A percentile compares a stretch with the other conserved stretches of the same genome.
Evolutionary conservation across 2,797 vertebrate species (phyloP).

Genomic region (Danio choprae): DNA sequence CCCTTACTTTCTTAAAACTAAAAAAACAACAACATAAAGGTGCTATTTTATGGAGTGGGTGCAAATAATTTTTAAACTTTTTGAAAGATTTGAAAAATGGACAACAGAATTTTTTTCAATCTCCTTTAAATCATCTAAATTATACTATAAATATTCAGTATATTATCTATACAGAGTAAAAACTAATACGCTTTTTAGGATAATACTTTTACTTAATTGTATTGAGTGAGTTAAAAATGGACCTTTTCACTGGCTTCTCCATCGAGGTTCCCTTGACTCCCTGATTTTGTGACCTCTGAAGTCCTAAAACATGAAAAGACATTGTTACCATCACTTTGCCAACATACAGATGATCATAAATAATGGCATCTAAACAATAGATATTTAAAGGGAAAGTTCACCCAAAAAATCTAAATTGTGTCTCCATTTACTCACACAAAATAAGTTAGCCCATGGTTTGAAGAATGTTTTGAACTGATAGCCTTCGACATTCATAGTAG

Average conservation of each 20-base stretch:
- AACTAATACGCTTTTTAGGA: background rate
- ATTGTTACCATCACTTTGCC: background rate
- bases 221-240: slow-evolving; percentile 33
- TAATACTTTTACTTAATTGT: too few relatives aligned
- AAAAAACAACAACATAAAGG: too few relatives aligned
- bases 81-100: background rate
- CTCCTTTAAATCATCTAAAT: background rate
- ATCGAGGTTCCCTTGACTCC: slow-evolving; percentile 83
- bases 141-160: background rate
- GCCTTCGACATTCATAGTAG: too few relatives aligned
- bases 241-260: slow-evolving; percentile 80
- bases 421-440: too few relatives aligned
- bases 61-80: too few relatives aligned
- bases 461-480: too few relatives aligned
- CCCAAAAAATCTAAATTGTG: too few relatives aligned
- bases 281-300: slow-evolving; percentile 76
- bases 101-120: background rate
- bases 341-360: background rate
- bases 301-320: slow-evolving; percentile 67
- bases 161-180: background rate
- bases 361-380: background rate
- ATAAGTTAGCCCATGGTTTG: too few relatives aligned
- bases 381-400: background rate
- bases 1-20: too few relatives aligned
- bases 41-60: too few relatives aligned